Base-by-base conservation (phyloP, 2,797 vertebrate genomes). In the Molossus molossus region DNA sequence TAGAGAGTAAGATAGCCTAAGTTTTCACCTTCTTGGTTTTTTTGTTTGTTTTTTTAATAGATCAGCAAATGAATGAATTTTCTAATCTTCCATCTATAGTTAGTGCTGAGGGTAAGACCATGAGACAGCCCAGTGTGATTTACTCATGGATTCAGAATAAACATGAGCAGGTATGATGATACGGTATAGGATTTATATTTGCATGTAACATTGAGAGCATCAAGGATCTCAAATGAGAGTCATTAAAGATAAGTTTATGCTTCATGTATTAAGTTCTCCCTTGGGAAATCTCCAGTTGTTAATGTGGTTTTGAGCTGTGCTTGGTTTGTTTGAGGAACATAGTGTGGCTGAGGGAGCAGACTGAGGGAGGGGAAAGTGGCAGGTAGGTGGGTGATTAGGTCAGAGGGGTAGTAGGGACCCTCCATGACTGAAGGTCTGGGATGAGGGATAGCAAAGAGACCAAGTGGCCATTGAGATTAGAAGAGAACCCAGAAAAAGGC, bases 61-160 rank as follows among this genome's bases (percentile, higher is more conserved):
- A 92, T 95, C 95, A 97, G 64, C 96, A 96, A 72, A 82, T 85
- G 50, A 82, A 90, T 86, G 96, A 95, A 80, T 83, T 96, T 94
- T 94, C 93, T 85, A 93, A 86, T 64, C 81, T 97, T 86, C 98
- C 98, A 0, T 85, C 97, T 89, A 97, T 98, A 45, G 62, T 98
- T 96, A 97, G 97, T 91, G 95, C 87, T 97, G 84, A 29, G 95
- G 92, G 57, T 58, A 95, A 94, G 0, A 97, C 98, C 77, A 82
- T 96, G 18, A 98, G 98, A 60, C 99, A 99, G 92, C 99, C 99
- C 84, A 98, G 96, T 95, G 98, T 99, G 86, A 94, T 99, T 96
- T 98, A 99, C 96, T 98, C 98, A 0, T 99, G 99, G 98, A 98
- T 99, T 55, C 99, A 99, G 96, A 99, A 98, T 98, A 99, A 99